Evolutionary conservation across 2,113 vertebrate genomes (phyloP), one percentile per base, ranked within the genome.

Genomic region (Clarias batrachus): DNA sequence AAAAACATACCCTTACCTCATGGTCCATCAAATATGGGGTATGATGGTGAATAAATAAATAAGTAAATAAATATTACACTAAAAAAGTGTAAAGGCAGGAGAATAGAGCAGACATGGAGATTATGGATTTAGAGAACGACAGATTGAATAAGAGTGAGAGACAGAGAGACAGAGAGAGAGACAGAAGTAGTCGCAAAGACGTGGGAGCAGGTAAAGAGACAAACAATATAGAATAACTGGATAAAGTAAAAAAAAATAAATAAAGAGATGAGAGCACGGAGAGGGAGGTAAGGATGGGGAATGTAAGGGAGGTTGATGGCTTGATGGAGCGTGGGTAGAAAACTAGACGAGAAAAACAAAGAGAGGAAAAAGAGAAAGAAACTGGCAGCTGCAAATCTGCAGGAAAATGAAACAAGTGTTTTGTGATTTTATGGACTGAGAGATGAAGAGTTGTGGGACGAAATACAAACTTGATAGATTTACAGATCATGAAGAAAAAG

Each of bases 361-460:
- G 16, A n/a, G 33, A 0, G 73, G 73, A 79, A 41, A 48, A 57
- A 19, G 25, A 30, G 14, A 71, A 37, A 57, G 52, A 52, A 57
- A 57, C 52, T 30, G 25, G 48, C n/a, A 8, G 13, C 27, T 77
- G 23, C 52, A 78, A 27, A 57, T 56, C 76, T 57, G 12, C 52
- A 16, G n/a, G 14, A 59, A 79, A 79, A 79, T 59, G 59, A 33
- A 79, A 79, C 13, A 27, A 79, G 77, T 79, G 77, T 79, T 79
- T 59, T 27, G 56, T 60, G 77, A 79, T 59, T 33, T 60, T 59
- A 37, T 37, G 11, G 57, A 60, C 27, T 80, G 78, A 25, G 78
- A 80, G 78, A 60, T 60, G 30, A 52, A 52, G 4, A 52, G 41
- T 7, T 27, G 25, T 52, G 19, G 1, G 21, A 19, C 70, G 41